Evolutionary conservation across 2,888 invertebrate species (phyloP), one percentile per base, ranked within the genome.

Genomic region (Nomada lathburiana): DNA sequence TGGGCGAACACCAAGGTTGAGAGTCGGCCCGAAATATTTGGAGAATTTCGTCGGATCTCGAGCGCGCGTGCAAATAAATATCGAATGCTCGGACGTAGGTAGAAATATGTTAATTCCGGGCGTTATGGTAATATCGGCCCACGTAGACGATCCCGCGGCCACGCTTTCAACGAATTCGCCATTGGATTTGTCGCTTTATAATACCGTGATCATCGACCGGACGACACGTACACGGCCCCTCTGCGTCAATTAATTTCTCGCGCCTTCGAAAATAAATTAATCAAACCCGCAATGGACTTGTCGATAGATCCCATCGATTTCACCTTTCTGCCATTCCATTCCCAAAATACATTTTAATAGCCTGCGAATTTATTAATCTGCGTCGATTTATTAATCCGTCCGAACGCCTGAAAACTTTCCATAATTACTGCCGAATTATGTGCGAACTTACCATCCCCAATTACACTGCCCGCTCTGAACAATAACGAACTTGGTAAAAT

Each of bases 111-210:
- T 74, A 77, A 77, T 74, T 50, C 62, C 67, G 20, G 65, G 52
- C 59, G 53, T 67, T 77, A 74, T 77, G 77, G 74, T 77, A 77
- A 77, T 77, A 77, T 74, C 44, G 67, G 62, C 18, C 62, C 23
- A n/a, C 60, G 10, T 36, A 62, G 59, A 59, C 59, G 68, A 67
- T 63, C 64, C 52, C 73, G 67, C 64, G 62, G 53, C 62, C 53
- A 52, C 62, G 47, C 47, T 69, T 64, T 75, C 29, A 57, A n/a
- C 60, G 70, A 60, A 70, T 60, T 50, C 29, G 36, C 20, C 10
- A 10, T 18, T 23, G 23, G 2, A 44, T 23, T 55, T 0, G 26
- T 42, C 55, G 23, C 23, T 29, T 36, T 18, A 42, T 18, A 7
- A 7, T 4, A 7, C 20, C 26, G 57, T 5, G 53, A 67, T 67